These are phyloP conservation scores for Drosophila melanocephala DNA, from an alignment of 2,888 invertebrate species.

Conservation along the genomic window DNA sequence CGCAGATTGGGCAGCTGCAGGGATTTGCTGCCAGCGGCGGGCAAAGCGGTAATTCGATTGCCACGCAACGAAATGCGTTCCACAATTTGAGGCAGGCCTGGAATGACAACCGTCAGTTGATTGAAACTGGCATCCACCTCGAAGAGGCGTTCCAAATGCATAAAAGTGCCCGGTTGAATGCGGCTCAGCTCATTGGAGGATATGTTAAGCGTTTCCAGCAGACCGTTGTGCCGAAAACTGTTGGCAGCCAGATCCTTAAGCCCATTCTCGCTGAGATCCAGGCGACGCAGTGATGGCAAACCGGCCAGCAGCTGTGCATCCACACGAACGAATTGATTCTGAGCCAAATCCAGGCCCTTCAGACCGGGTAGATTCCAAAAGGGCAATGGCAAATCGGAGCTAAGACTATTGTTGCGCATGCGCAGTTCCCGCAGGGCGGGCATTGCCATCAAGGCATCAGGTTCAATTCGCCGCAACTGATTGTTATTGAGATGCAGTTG, in stretches of 20 bases:
- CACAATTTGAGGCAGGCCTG: conserved; percentile 91
- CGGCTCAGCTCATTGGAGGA: conserved; percentile 90
- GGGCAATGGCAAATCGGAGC: conserved; percentile 90
- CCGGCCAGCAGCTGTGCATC: conserved; percentile 91
- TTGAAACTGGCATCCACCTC: conserved; percentile 92
- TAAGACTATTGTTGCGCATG: conserved; percentile 93
- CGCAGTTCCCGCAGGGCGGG: conserved; percentile 93
- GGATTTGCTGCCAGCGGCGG: conserved; percentile 89
- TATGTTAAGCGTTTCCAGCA: conserved; percentile 92
- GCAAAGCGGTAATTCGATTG: conserved; percentile 90
- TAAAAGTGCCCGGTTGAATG: conserved; percentile 91
- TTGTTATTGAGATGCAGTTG: conserved; percentile 93
- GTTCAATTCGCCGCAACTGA: conserved; percentile 90
- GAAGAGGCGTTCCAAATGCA: conserved; percentile 90
- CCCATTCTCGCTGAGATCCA: conserved; percentile 92
- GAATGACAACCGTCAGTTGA: conserved; percentile 90
- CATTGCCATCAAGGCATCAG: conserved; percentile 93
- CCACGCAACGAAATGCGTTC: conserved; percentile 90
- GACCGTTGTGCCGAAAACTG: conserved; percentile 90
- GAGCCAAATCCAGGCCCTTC: conserved; percentile 93
- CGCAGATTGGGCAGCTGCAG: conserved; percentile 90
- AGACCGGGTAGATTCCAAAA: conserved; percentile 94
- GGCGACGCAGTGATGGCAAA: conserved; percentile 90
- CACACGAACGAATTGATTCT: conserved; percentile 90
- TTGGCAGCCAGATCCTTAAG: conserved; percentile 90